A percentile compares a stretch with the other conserved stretches of the same genome.
Evolutionary conservation across 1,140 invertebrate species (phyloP).

Genomic region (Drosophila ohnishii): DNA sequence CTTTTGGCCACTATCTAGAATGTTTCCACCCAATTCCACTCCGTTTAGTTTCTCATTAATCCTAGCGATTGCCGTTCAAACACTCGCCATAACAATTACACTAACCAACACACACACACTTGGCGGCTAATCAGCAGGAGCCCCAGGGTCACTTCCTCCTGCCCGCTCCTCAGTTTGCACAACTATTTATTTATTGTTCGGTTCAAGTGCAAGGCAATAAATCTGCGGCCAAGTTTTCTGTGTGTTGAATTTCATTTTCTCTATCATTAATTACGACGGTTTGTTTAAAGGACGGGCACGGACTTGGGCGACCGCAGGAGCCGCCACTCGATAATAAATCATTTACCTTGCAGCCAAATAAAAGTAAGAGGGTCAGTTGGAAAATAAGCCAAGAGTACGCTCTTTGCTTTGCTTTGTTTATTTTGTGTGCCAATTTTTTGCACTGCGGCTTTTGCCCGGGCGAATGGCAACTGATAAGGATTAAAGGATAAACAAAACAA

Average conservation of each 20-base stretch:
- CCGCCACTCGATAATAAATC: slow-evolving; percentile 59
- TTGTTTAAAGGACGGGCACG: slow-evolving; percentile 43
- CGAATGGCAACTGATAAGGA: slow-evolving; percentile 63
- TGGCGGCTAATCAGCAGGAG: slow-evolving; percentile 33
- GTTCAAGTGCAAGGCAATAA: slow-evolving; percentile 55
- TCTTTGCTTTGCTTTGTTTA: slow-evolving; percentile 16
- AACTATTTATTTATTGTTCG: slow-evolving; percentile 50
- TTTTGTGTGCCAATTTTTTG: slow-evolving; percentile 26
- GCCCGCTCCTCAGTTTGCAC: not conserved
- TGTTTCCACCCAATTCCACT: not conserved
- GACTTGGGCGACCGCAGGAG: slow-evolving; percentile 19
- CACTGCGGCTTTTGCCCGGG: slow-evolving; percentile 11
- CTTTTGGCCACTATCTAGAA: not conserved
- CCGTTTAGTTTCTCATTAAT: slow-evolving; percentile 19
- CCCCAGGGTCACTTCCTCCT: slow-evolving; percentile 13
- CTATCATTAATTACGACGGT: slow-evolving; percentile 52
- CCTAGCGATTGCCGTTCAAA: slow-evolving; percentile 1
- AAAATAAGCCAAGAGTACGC: slow-evolving; percentile 40
- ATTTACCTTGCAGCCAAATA: slow-evolving; percentile 52
- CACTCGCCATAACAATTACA: slow-evolving; percentile 22
- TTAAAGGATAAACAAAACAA: slow-evolving; percentile 57
- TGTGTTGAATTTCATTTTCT: slow-evolving; percentile 55
- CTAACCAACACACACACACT: slow-evolving; percentile 23
- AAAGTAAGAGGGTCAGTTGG: slow-evolving; percentile 38
- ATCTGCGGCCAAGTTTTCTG: slow-evolving; percentile 47